Conservation (phyloP, 2,113 vertebrate species). For the Pangasianodon gigas region DNA sequence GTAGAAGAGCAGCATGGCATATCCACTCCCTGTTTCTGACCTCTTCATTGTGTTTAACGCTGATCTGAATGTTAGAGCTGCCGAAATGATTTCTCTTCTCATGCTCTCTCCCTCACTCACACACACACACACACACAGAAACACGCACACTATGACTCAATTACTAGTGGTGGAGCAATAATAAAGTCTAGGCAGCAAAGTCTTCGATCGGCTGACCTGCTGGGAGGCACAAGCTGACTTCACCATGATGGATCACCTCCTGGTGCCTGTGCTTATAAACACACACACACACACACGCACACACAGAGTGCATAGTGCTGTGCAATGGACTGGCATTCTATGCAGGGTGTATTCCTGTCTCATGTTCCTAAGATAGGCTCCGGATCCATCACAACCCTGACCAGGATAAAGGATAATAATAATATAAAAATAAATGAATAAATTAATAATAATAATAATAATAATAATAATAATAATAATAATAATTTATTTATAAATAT, state of each 20-base stretch:
- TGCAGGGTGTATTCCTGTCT: background rate
- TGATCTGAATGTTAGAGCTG: conserved; percentile 55
- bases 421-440: no score
- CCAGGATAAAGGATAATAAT: background rate
- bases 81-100: conserved; percentile 67
- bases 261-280: conserved; percentile 48
- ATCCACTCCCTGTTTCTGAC: conserved; percentile 44
- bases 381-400: background rate
- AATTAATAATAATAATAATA: no score
- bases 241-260: conserved; percentile 80
- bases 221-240: conserved; percentile 74
- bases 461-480: no score
- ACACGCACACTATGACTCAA: conserved; percentile 71
- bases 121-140: conserved; percentile 40
- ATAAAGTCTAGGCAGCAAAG: conserved; percentile 77
- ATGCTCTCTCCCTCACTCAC: conserved; percentile 63
- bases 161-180: conserved; percentile 83
- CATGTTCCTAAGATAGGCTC: background rate
- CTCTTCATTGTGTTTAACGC: conserved; percentile 52
- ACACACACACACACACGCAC: conserved; percentile 37
- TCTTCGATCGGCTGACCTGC: conserved; percentile 81
- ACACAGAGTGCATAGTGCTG: background rate
- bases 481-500: no score
- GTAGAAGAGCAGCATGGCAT: background rate
- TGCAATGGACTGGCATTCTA: background rate